Percentiles rank a stretch among this genome's conserved stretches.
These are phyloP conservation scores for Ambastaia sidthimunki DNA, from an alignment of 2,797 vertebrate genomes.

Conservation along the genomic window DNA sequence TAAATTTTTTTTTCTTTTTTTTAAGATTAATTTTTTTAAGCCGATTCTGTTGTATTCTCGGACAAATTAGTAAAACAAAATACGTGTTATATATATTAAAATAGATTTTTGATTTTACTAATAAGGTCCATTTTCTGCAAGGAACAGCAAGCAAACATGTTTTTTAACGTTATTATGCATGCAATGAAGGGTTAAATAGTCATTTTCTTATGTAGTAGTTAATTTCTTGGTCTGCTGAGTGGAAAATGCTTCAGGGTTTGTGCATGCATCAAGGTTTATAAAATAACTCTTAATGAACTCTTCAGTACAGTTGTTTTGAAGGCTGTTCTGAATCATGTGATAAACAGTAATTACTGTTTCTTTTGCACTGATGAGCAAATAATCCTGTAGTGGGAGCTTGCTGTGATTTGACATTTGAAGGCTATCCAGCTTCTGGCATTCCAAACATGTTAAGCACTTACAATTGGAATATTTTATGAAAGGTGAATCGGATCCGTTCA, in stretches of 20 bases:
- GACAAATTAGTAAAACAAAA: too few relatives aligned
- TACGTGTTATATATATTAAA: too few relatives aligned
- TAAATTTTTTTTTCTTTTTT: too few relatives aligned
- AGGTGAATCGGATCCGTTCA: neutral
- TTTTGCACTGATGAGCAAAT: slow-evolving; percentile 9
- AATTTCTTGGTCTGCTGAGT: neutral
- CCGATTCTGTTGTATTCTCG: too few relatives aligned
- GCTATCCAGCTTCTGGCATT: slow-evolving; percentile 1
- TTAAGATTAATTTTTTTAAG: too few relatives aligned
- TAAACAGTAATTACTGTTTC: slow-evolving; percentile 15
- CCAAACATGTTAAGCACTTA: slow-evolving; percentile 17
- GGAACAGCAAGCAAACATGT: too few relatives aligned
- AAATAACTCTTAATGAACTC: neutral
- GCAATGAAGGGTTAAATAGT: neutral
- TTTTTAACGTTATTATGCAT: too few relatives aligned
- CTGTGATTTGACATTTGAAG: slow-evolving; percentile 26
- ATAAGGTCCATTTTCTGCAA: too few relatives aligned
- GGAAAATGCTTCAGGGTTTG: neutral
- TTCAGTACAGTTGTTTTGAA: neutral
- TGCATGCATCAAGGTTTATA: too few relatives aligned
- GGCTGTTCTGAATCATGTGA: neutral
- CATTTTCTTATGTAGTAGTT: neutral
- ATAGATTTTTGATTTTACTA: too few relatives aligned
- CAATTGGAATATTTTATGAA: slow-evolving; percentile 1
- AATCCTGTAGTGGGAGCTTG: neutral